Evolutionary conservation across 2,113 vertebrate species (phyloP).

Genomic region (Crotalus helleri): DNA sequence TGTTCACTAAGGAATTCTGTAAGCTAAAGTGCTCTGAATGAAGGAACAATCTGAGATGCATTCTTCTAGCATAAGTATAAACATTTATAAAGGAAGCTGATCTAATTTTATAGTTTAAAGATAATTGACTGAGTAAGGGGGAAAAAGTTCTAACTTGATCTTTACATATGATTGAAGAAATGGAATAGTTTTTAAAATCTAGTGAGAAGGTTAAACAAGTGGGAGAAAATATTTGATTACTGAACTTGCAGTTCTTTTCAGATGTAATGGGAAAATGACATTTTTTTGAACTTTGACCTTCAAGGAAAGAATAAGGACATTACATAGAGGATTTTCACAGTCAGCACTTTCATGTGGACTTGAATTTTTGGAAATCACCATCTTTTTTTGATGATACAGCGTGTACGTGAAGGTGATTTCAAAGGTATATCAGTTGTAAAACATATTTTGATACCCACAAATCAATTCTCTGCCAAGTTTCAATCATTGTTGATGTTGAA

Average conservation of each 20-base stretch:
- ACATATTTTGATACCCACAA: neutral
- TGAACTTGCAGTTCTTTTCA: neutral
- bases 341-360: neutral
- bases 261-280: neutral
- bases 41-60: neutral
- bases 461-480: neutral
- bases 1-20: neutral
- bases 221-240: neutral
- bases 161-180: neutral
- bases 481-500: neutral
- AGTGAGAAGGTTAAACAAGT: neutral
- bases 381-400: neutral
- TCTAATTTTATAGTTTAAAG: neutral
- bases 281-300: neutral
- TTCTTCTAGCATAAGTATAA: neutral
- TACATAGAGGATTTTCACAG: neutral
- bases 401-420: neutral
- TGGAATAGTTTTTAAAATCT: neutral
- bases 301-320: neutral
- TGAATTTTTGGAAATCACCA: neutral
- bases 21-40: neutral
- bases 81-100: neutral
- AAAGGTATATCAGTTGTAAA: neutral
- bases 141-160: neutral
- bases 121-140: neutral